Evolutionary conservation across 2,888 invertebrate species (phyloP).

Genomic region (Automeris io): DNA sequence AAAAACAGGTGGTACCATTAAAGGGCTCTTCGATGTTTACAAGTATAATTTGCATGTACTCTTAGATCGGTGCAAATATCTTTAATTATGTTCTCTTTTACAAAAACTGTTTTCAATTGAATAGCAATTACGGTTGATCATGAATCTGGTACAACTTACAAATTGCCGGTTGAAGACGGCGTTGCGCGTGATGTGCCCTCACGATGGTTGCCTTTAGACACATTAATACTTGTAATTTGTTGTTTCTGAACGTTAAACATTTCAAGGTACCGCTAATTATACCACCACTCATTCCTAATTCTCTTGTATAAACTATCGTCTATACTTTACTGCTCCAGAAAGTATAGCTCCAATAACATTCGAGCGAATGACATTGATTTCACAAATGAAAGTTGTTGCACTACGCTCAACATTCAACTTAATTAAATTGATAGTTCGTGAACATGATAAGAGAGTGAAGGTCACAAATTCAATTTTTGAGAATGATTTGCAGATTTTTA

Average conservation of each 20-base stretch:
- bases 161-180: constrained; percentile 35
- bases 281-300: constrained; percentile 1
- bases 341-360: constrained; percentile 12
- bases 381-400: constrained; percentile 38
- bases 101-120: constrained; percentile 36
- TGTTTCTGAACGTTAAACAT: constrained; percentile 21
- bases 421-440: constrained; percentile 30
- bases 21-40: no score
- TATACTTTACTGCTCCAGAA: constrained; percentile 11
- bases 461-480: constrained; percentile 37
- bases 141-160: constrained; percentile 31
- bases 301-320: not conserved
- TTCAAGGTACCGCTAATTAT: constrained; percentile 13
- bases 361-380: constrained; percentile 33
- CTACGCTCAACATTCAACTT: constrained; percentile 22
- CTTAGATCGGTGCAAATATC: constrained; percentile 15
- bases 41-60: constrained; percentile 4
- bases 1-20: no score
- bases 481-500: constrained; percentile 34
- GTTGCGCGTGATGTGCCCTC: constrained; percentile 34
- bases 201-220: constrained; percentile 43
- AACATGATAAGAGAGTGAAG: constrained; percentile 32
- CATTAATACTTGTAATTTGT: constrained; percentile 51
- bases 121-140: constrained; percentile 35
- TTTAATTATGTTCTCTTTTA: constrained; percentile 15